Evolutionary conservation across 2,113 vertebrate species (phyloP), one percentile per base, ranked within the genome.

Genomic region (Pseudonaja textilis): DNA sequence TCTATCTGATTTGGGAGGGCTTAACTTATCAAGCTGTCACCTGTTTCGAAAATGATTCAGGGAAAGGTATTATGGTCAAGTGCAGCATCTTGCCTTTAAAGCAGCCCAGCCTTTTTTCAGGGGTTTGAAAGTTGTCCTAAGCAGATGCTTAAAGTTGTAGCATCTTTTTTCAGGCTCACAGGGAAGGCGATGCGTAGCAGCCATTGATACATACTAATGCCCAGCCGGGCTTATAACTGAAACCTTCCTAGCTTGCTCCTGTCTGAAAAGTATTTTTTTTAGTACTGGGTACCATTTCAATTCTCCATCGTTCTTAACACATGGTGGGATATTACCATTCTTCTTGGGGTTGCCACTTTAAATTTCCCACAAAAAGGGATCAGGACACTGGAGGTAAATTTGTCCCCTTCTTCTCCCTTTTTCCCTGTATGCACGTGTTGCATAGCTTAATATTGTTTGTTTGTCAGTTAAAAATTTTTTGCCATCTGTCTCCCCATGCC

Each of bases 401-500:
- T 81, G 69, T 39, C 69, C 16, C 69, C n/a, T 4, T 39, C 34
- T 20, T 39, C 34, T 20, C n/a, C 69, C 14, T 81, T 81, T 81
- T 39, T 29, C 18, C n/a, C 5, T 3, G 1, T 16, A 9, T 8
- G 42, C 81, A 34, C 23, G 0, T 10, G 1, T 16, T 9, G 4
- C 9, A 14, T 23, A 14, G 34, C 2, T 25, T 59, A 56, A 59
- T 25, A 25, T 25, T 56, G 7, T 59, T 59, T 25, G 22, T 57
- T 23, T 23, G 56, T 25, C 56, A 25, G 56, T 25, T 57, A 57
- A 57, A 16, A 5, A 5, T 57, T 23, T 56, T 56, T 56, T 6
- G 55, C 56, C 56, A 23, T 59, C 57, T 59, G 8, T 59, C 57
- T 59, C 57, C 23, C 7, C 22, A 25, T 59, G 56, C 22, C 56